These are phyloP conservation scores for Machimus atricapillus DNA, from an alignment of 2,888 invertebrate genomes.

Conservation along the genomic window DNA sequence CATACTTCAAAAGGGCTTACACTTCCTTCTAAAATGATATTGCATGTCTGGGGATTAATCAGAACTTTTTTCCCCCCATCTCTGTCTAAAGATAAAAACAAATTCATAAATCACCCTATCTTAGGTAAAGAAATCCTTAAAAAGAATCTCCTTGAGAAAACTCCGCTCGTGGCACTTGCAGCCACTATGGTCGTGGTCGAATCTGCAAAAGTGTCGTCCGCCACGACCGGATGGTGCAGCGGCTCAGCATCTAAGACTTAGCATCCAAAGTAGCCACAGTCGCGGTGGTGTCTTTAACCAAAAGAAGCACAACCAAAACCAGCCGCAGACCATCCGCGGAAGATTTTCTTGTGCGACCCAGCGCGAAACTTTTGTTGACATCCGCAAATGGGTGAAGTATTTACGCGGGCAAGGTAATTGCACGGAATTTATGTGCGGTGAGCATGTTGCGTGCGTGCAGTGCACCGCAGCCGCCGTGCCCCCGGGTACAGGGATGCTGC, in stretches of 20 bases:
- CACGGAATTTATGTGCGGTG: slow-evolving; percentile 9
- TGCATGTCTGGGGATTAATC: neutral
- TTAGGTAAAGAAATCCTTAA: neutral
- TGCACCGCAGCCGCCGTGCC: neutral
- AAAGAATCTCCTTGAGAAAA: neutral
- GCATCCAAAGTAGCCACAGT: neutral
- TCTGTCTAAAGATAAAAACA: neutral
- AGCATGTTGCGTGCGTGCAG: neutral
- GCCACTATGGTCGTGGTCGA: neutral
- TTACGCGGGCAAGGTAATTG: slow-evolving; percentile 4
- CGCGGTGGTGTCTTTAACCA: neutral
- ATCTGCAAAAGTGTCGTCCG: neutral
- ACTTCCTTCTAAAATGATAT: neutral
- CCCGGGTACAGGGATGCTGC: neutral
- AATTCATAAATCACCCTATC: neutral
- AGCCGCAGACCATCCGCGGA: neutral
- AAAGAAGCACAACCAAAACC: neutral
- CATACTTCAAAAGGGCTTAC: neutral
- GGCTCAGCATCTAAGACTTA: neutral
- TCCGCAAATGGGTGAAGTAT: slow-evolving; percentile 26
- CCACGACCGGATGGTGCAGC: neutral
- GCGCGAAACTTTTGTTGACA: neutral
- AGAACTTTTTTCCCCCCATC: neutral
- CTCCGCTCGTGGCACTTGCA: neutral
- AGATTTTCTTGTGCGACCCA: neutral